Conservation (phyloP, 2,113 vertebrate species). For the Engystomops pustulosus region DNA sequence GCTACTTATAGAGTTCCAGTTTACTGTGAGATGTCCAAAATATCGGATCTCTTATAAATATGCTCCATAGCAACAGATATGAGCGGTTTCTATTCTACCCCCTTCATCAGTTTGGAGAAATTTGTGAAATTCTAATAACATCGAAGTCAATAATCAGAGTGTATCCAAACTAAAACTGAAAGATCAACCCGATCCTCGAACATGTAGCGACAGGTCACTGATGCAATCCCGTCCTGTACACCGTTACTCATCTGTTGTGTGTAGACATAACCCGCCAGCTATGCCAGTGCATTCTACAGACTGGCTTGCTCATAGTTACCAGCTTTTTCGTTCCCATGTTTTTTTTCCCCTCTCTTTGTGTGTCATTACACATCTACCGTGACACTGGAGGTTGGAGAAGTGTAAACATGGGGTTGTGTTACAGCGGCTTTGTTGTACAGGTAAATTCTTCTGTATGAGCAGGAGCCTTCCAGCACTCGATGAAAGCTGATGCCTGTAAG, state of each 20-base stretch:
- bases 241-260: slow-evolving; percentile 9
- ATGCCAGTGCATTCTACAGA: slow-evolving; percentile 6
- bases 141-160: neutral
- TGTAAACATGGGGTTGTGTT: slow-evolving; percentile 68
- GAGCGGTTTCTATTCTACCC: neutral
- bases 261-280: slow-evolving; percentile 14
- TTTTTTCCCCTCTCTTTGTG: slow-evolving; percentile 41
- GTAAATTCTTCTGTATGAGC: slow-evolving; percentile 68
- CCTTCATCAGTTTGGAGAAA: neutral
- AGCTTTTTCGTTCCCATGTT: slow-evolving; percentile 33
- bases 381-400: slow-evolving; percentile 67
- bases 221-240: neutral
- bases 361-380: slow-evolving; percentile 54
- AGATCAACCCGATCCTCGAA: neutral
- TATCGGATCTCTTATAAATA: neutral
- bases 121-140: neutral
- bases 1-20: too few relatives aligned
- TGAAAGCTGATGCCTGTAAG: slow-evolving; percentile 24
- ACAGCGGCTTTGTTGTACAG: slow-evolving; percentile 63
- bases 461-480: slow-evolving; percentile 53
- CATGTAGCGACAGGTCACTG: slow-evolving; percentile 12
- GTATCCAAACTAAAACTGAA: neutral
- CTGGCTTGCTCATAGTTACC: slow-evolving; percentile 1
- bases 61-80: neutral
- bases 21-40: too few relatives aligned